phyloP scores from a whole-genome alignment of 1,140 invertebrate genomes.

The Drosophila melanica region DNA sequence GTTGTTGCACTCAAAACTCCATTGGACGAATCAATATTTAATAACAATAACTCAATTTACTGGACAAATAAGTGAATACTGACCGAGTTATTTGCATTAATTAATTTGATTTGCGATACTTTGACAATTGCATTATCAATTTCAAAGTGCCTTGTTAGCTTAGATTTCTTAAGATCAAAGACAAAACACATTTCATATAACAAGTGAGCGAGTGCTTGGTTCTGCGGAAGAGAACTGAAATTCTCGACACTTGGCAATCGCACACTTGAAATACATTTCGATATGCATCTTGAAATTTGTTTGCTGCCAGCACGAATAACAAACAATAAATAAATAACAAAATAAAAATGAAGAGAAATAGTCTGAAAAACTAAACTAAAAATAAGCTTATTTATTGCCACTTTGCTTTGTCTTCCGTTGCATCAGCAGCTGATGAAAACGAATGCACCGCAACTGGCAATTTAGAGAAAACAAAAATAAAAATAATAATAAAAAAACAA shows the following conservation, averaged over 20 bases:
- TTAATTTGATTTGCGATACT: conserved; percentile 50
- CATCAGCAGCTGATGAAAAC: conserved; percentile 60
- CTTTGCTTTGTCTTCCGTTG: conserved; percentile 69
- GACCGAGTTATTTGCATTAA: conserved; percentile 51
- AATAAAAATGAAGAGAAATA: background rate
- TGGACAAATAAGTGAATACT: conserved; percentile 20
- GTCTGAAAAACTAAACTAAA: conserved; percentile 56
- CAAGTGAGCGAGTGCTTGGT: background rate
- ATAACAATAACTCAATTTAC: background rate
- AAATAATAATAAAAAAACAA: conserved; percentile 6
- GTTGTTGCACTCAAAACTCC: conserved; percentile 31
- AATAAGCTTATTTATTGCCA: conserved; percentile 68
- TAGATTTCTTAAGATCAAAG: conserved; percentile 3
- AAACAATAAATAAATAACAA: conserved; percentile 25
- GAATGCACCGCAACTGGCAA: conserved; percentile 44
- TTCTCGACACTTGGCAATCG: conserved; percentile 28
- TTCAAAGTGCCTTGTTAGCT: conserved; percentile 23
- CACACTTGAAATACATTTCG: conserved; percentile 44
- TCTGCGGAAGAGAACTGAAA: conserved; percentile 1
- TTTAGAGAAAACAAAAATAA: conserved; percentile 15
- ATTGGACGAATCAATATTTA: conserved; percentile 51
- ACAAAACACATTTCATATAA: conserved; percentile 5
- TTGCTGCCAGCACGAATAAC: conserved; percentile 31
- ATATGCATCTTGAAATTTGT: conserved; percentile 42
- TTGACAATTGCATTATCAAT: conserved; percentile 16